A percentile compares a stretch with the other conserved stretches of the same genome.
Conservation (phyloP, 23 tunicate species). For the Oikopleura dioica region DNA sequence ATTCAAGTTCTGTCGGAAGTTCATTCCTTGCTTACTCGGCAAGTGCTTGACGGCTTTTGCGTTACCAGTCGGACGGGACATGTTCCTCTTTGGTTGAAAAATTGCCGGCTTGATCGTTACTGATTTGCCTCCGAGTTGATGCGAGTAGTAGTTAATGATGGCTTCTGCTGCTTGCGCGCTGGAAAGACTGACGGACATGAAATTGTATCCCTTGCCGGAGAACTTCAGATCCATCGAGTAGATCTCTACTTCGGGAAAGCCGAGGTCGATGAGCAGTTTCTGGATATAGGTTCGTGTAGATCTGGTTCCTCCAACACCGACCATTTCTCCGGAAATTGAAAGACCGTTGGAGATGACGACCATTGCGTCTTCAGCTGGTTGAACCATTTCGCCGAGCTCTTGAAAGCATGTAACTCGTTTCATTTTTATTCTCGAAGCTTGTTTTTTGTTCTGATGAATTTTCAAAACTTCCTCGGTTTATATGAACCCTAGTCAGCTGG, state of each 20-base stretch:
- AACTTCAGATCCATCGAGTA: conserved; percentile 7
- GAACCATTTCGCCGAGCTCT: conserved; percentile 12
- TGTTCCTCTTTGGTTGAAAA: conserved; percentile 12
- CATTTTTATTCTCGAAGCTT: background rate
- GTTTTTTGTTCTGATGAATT: no score
- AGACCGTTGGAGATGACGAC: conserved; percentile 3
- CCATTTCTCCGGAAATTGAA: conserved; percentile 3
- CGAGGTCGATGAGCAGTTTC: background rate
- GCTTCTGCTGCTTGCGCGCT: conserved; percentile 4
- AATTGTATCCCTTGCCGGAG: background rate
- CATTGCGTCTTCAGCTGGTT: conserved; percentile 9
- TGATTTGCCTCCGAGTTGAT: background rate
- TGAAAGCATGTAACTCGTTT: conserved; percentile 5
- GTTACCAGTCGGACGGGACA: background rate
- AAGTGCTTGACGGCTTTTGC: background rate
- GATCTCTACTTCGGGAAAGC: background rate
- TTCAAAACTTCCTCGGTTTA: no score
- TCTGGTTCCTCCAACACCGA: conserved; percentile 6
- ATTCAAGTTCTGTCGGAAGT: background rate
- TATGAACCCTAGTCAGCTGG: no score
- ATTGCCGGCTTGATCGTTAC: conserved; percentile 1
- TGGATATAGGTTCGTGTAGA: background rate
- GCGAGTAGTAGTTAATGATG: background rate
- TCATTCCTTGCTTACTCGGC: background rate
- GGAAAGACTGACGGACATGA: background rate